A percentile compares a stretch with the other conserved stretches of the same genome.
Conservation (phyloP, 92 coral and sea anemone species). For the Ricordea florida region DNA sequence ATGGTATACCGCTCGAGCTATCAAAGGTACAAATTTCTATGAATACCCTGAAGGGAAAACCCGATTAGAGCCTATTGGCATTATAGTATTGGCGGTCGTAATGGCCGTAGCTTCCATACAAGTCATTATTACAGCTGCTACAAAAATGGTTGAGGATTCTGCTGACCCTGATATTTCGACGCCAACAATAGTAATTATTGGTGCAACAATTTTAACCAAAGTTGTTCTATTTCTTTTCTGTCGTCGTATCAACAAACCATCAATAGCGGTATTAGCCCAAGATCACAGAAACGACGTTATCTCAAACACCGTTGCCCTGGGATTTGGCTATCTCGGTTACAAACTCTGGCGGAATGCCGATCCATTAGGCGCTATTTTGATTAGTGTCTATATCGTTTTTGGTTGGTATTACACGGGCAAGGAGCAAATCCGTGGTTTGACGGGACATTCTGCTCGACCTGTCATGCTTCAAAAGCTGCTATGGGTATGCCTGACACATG, state of each 20-base stretch:
- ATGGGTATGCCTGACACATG: constrained; percentile 85
- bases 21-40: constrained; percentile 83
- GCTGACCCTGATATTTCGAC: constrained; percentile 73
- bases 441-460: constrained; percentile 90
- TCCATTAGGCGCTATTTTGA: constrained; percentile 91
- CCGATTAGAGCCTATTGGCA: constrained; percentile 86
- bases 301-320: constrained; percentile 87
- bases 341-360: constrained; percentile 90
- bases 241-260: constrained; percentile 59
- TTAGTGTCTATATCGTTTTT: constrained; percentile 83
- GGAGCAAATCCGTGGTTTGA: constrained; percentile 79
- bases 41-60: constrained; percentile 95
- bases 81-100: constrained; percentile 85
- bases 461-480: constrained; percentile 77
- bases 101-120: constrained; percentile 98
- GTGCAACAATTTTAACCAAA: constrained; percentile 62
- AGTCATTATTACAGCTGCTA: constrained; percentile 75
- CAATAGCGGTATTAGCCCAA: constrained; percentile 79
- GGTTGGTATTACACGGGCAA: constrained; percentile 91
- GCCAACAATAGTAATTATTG: constrained; percentile 78
- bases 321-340: constrained; percentile 88
- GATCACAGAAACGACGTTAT: constrained; percentile 94
- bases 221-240: constrained; percentile 72
- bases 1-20: constrained; percentile 87
- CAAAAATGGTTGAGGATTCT: constrained; percentile 60